A percentile compares a stretch with the other conserved stretches of the same genome.
Evolutionary conservation across 1,140 invertebrate species (phyloP).

Genomic region (Drosophila asahinai): DNA sequence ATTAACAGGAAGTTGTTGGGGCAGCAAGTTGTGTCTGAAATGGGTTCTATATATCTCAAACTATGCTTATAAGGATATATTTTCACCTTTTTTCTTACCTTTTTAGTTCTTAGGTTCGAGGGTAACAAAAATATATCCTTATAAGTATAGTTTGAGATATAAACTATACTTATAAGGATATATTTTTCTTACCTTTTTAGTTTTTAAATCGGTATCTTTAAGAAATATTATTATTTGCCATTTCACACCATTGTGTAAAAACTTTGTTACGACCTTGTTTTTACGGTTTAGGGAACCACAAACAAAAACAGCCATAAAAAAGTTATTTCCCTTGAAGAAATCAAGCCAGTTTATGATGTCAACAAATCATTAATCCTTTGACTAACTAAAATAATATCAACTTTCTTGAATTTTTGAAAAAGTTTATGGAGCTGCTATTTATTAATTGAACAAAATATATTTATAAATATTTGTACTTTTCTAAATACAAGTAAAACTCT

Average conservation of each 20-base stretch:
- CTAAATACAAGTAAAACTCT: too few species aligned
- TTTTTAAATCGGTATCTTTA: too few species aligned
- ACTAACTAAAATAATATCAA: not conserved
- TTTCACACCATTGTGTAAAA: too few species aligned
- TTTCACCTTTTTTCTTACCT: not conserved
- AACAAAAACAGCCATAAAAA: conserved; percentile 1
- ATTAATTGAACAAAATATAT: not conserved
- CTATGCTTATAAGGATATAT: too few species aligned
- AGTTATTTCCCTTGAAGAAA: not conserved
- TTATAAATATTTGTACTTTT: not conserved
- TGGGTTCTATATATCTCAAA: not conserved
- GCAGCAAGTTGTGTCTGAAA: not conserved
- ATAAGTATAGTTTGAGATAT: too few species aligned
- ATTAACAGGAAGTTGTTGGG: not conserved
- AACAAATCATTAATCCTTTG: not conserved
- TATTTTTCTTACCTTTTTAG: not conserved
- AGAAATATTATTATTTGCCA: not conserved
- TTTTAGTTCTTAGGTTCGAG: not conserved
- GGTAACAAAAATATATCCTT: too few species aligned
- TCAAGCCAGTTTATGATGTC: not conserved
- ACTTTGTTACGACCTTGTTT: not conserved
- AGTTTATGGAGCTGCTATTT: not conserved
- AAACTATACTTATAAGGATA: too few species aligned
- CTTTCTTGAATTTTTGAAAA: not conserved
- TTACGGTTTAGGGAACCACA: not conserved